Percentiles rank a stretch among this genome's conserved stretches.
phyloP scores from a whole-genome alignment of 2,797 vertebrate species.

The Cephalopachus bancanus region DNA sequence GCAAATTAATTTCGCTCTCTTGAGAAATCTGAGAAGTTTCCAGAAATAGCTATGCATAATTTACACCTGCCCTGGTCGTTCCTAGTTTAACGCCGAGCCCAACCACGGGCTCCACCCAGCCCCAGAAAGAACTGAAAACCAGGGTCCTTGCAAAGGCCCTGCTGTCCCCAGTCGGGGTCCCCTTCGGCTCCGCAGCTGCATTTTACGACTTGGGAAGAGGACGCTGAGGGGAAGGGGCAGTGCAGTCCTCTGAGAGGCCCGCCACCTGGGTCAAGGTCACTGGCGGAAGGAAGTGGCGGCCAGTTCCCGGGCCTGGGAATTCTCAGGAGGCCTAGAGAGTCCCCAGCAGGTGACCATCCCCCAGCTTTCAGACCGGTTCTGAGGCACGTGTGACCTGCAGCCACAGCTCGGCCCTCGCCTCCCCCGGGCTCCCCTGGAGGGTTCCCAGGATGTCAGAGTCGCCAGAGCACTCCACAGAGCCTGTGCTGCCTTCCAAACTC shows the following conservation, averaged over 20 bases:
- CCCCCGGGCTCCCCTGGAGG: background rate
- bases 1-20: constrained; percentile 80
- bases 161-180: too few species aligned
- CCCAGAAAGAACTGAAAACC: background rate
- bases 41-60: constrained; percentile 83
- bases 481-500: background rate
- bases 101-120: background rate
- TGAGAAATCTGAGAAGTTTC: constrained; percentile 80
- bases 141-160: background rate
- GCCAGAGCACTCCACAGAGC: background rate
- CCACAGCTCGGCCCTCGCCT: too few species aligned
- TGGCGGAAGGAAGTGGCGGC: background rate
- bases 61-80: constrained; percentile 76
- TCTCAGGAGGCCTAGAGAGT: background rate
- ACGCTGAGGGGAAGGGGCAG: background rate
- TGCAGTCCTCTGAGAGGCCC: background rate
- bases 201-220: background rate
- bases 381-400: background rate
- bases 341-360: background rate
- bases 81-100: background rate
- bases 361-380: background rate
- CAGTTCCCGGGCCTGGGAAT: background rate
- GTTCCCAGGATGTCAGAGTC: background rate
- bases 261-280: background rate
- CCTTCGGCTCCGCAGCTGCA: too few species aligned